phyloP scores from a whole-genome alignment of 2,888 invertebrate species.

The Melanotus villosus region DNA sequence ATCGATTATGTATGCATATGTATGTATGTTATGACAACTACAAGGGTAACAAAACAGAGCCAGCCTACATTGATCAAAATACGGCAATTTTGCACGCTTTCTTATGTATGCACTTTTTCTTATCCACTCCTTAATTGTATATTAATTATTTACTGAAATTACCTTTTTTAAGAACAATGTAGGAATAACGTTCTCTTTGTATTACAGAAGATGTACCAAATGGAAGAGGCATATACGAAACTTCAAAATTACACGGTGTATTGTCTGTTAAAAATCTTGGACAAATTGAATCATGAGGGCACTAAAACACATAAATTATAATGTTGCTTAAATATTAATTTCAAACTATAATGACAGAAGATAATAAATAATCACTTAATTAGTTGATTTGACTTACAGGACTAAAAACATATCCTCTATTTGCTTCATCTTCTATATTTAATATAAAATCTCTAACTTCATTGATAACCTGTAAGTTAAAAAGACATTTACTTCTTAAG shows the following conservation, averaged over 20 bases:
- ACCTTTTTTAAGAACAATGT: conserved; percentile 88
- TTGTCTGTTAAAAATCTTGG: conserved; percentile 77
- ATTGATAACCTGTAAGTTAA: conserved; percentile 72
- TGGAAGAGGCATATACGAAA: conserved; percentile 74
- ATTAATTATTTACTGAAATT: conserved; percentile 15
- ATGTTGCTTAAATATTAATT: not conserved
- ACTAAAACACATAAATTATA: conserved; percentile 69
- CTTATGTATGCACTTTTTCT: too few relatives aligned
- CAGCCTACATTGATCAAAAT: too few relatives aligned
- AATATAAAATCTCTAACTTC: conserved; percentile 89
- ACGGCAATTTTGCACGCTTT: too few relatives aligned
- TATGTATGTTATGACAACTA: too few relatives aligned
- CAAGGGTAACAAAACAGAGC: too few relatives aligned
- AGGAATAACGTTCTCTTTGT: conserved; percentile 78
- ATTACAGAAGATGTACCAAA: conserved; percentile 67
- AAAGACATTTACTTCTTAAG: too few relatives aligned
- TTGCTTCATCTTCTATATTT: conserved; percentile 67
- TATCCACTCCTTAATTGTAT: too few relatives aligned
- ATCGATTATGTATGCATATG: too few relatives aligned
- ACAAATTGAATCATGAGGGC: conserved; percentile 86
- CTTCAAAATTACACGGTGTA: conserved; percentile 85
- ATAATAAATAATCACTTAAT: too few relatives aligned
- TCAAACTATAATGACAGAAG: too few relatives aligned
- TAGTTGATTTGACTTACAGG: too few relatives aligned
- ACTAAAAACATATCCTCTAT: conserved; percentile 78